These are phyloP conservation scores for Aeoliscus strigatus DNA, from an alignment of 2,797 vertebrate genomes.

Conservation along the genomic window DNA sequence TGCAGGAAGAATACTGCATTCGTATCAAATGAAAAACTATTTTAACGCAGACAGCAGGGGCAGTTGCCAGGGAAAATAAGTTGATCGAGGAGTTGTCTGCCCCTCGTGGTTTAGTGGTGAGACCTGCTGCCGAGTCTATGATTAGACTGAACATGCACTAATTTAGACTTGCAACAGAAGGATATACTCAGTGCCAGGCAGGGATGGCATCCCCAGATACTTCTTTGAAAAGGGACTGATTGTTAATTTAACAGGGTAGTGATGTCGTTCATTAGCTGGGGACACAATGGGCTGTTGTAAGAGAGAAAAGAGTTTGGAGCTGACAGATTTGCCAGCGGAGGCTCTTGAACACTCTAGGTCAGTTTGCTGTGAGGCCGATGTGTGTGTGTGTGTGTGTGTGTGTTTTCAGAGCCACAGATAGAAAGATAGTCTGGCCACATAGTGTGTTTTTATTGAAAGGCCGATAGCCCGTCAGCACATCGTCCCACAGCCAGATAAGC, in stretches of 20 bases:
- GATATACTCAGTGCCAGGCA: conserved; percentile 35
- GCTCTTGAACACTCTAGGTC: conserved; percentile 13
- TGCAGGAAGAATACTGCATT: conserved; percentile 66
- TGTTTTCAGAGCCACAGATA: conserved; percentile 24
- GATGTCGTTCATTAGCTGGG: conserved; percentile 13
- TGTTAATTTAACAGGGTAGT: conserved; percentile 38
- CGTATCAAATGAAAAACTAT: conserved; percentile 74
- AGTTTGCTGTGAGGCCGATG: conserved; percentile 7
- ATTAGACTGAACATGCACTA: conserved; percentile 65
- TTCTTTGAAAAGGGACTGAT: conserved; percentile 19
- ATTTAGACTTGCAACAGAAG: conserved; percentile 56
- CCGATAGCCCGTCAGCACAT: conserved; percentile 32
- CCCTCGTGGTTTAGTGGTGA: conserved; percentile 63
- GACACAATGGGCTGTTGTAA: conserved; percentile 7
- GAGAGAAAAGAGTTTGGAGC: conserved; percentile 23
- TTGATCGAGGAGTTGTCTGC: conserved; percentile 66
- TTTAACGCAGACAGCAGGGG: conserved; percentile 67
- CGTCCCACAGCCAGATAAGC: conserved; percentile 37
- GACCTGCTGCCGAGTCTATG: conserved; percentile 69
- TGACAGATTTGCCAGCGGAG: conserved; percentile 23
- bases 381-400: conserved; percentile 7
- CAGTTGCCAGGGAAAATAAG: conserved; percentile 74
- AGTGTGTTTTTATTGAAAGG: conserved; percentile 34
- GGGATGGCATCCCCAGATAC: conserved; percentile 38
- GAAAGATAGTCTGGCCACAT: conserved; percentile 22